Conservation (phyloP, 2,113 vertebrate genomes). For the Hippocampus guttulatus region DNA sequence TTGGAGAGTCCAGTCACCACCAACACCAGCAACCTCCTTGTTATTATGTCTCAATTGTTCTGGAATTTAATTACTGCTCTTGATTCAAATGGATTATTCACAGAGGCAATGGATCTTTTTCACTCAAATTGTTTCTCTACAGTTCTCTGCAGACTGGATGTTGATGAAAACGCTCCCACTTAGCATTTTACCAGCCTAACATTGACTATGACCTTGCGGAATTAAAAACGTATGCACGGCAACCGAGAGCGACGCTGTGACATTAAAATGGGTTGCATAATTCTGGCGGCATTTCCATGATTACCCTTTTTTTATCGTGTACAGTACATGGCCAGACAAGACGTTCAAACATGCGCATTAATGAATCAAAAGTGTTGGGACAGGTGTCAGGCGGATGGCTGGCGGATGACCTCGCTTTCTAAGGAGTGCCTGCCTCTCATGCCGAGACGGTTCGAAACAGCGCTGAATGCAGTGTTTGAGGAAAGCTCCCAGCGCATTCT, state of each 20-base stretch:
- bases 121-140: constrained; percentile 19
- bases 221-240: constrained; percentile 16
- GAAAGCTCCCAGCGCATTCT: constrained; percentile 12
- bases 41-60: constrained; percentile 40
- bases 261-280: not conserved
- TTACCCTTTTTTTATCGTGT: not conserved
- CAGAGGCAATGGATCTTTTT: constrained; percentile 26
- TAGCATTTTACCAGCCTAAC: constrained; percentile 30
- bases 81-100: constrained; percentile 63
- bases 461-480: constrained; percentile 50
- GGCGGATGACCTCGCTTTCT: constrained; percentile 55
- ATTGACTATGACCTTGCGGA: constrained; percentile 16
- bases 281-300: not conserved
- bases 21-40: constrained; percentile 4
- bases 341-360: constrained; percentile 43
- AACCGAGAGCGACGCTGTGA: not conserved
- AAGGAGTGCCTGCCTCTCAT: constrained; percentile 25
- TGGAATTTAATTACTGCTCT: constrained; percentile 64
- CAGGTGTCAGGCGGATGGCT: constrained; percentile 42
- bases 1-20: constrained; percentile 43
- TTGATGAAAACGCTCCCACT: constrained; percentile 14
- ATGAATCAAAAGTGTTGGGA: constrained; percentile 48
- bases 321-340: not conserved
- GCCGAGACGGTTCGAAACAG: constrained; percentile 35
- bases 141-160: constrained; percentile 26